Conservation (phyloP, 2,888 invertebrate species). For the Noctua janthe region DNA sequence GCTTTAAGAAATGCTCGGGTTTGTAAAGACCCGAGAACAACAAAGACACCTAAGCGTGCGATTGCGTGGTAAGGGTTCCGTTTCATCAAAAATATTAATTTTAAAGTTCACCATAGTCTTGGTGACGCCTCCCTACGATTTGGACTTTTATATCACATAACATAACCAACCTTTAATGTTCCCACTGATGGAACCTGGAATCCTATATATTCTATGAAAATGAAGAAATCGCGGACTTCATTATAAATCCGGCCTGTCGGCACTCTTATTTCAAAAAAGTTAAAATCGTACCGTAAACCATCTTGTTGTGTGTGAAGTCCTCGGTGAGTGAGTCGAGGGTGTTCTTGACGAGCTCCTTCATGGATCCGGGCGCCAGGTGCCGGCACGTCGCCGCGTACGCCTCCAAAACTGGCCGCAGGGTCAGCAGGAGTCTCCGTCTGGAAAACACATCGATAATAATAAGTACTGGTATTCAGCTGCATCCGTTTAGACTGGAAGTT, state of each 20-base stretch:
- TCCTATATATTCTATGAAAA: too few species aligned
- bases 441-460: neutral
- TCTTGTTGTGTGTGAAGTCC: constrained; percentile 90
- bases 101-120: neutral
- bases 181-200: too few species aligned
- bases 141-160: too few species aligned
- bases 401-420: constrained; percentile 93
- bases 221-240: too few species aligned
- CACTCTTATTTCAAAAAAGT: neutral
- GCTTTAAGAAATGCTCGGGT: neutral
- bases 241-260: too few species aligned
- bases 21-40: neutral
- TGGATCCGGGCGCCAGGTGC: constrained; percentile 87
- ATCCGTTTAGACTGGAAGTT: neutral
- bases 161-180: too few species aligned
- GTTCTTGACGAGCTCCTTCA: constrained; percentile 92
- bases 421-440: constrained; percentile 90
- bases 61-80: neutral
- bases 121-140: too few species aligned
- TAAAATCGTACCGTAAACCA: constrained; percentile 85
- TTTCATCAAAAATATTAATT: neutral
- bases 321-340: constrained; percentile 92
- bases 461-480: neutral
- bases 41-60: neutral
- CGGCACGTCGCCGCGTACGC: constrained; percentile 92